Evolutionary conservation across 1,140 invertebrate genomes (phyloP).

Genomic region (Platyura marginata): DNA sequence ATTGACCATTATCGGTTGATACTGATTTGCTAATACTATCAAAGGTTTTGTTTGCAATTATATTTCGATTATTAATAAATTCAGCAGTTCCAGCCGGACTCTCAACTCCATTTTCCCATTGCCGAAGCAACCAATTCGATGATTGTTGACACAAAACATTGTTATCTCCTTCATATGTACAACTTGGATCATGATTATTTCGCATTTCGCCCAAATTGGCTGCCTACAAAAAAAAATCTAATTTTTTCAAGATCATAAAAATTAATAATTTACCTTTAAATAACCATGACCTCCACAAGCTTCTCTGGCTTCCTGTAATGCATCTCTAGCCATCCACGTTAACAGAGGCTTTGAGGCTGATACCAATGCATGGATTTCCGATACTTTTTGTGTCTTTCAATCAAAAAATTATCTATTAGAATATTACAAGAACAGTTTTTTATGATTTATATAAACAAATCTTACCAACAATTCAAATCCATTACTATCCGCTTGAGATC

Average conservation of each 20-base stretch:
- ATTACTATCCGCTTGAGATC: slow-evolving; percentile 31
- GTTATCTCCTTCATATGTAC: slow-evolving; percentile 93
- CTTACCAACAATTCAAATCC: slow-evolving; percentile 34
- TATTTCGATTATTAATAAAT: slow-evolving; percentile 33
- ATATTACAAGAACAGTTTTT: no score
- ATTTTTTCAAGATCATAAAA: slow-evolving; percentile 5
- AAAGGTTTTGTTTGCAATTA: slow-evolving; percentile 33
- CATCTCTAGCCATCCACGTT: slow-evolving; percentile 66
- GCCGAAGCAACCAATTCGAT: slow-evolving; percentile 68
- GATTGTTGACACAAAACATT: slow-evolving; percentile 89
- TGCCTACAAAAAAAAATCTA: slow-evolving; percentile 35
- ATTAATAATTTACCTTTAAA: slow-evolving; percentile 29
- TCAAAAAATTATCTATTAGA: neutral
- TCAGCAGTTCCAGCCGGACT: slow-evolving; percentile 41
- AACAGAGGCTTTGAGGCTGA: slow-evolving; percentile 73
- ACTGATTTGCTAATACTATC: slow-evolving; percentile 14
- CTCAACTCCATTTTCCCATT: slow-evolving; percentile 34
- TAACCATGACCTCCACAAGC: slow-evolving; percentile 64
- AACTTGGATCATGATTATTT: slow-evolving; percentile 78
- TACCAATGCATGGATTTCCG: slow-evolving; percentile 83
- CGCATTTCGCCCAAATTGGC: slow-evolving; percentile 65
- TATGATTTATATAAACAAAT: no score
- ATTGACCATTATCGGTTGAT: no score
- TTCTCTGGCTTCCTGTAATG: slow-evolving; percentile 79
- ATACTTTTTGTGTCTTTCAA: slow-evolving; percentile 40